Conservation (phyloP, 2,113 vertebrate species). For the Lanius ludovicianus region DNA sequence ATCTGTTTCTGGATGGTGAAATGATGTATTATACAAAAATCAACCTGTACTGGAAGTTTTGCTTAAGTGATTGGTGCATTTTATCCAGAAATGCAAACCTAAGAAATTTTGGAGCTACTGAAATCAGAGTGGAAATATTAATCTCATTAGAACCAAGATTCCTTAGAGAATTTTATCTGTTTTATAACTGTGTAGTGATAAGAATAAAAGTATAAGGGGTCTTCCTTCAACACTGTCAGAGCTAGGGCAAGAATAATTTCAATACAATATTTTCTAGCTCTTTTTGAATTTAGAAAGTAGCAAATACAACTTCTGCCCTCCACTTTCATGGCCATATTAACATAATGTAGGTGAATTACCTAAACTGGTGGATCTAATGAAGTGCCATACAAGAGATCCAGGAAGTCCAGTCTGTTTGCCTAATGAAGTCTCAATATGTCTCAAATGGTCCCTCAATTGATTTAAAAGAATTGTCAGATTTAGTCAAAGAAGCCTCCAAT, state of each 20-base stretch:
- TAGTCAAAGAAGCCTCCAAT: background rate
- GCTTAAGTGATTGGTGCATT: background rate
- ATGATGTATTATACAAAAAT: background rate
- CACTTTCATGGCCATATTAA: background rate
- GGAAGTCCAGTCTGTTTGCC: background rate
- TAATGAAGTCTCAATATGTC: conserved; percentile 3
- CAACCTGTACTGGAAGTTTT: background rate
- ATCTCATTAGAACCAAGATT: background rate
- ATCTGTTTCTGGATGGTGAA: background rate
- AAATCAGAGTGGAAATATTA: background rate
- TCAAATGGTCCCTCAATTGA: background rate
- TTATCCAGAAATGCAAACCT: background rate
- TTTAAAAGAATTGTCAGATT: conserved; percentile 9
- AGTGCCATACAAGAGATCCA: background rate
- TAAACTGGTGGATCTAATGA: background rate
- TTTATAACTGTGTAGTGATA: background rate
- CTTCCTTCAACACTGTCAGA: background rate
- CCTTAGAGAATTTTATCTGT: background rate
- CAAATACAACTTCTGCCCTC: background rate
- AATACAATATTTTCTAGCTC: background rate
- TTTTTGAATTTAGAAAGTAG: background rate
- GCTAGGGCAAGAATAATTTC: background rate
- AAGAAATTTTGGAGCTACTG: background rate
- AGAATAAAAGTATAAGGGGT: fast-evolving
- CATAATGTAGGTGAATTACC: background rate